Conservation (phyloP, 2,113 vertebrate species). For the Craseonycteris thonglongyai region DNA sequence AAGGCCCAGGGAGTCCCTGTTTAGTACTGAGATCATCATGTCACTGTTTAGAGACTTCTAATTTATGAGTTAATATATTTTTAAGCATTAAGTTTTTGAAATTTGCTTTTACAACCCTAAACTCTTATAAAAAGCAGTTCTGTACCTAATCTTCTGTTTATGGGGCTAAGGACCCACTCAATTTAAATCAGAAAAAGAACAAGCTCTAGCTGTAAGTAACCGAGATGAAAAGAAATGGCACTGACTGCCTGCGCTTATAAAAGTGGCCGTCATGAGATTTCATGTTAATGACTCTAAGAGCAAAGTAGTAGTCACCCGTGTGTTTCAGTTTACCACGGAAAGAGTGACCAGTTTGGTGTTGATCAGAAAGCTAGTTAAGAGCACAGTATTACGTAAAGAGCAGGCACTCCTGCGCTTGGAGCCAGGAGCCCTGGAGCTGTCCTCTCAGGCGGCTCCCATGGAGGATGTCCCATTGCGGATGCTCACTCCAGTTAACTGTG, state of each 20-base stretch:
- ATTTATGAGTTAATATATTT: background rate
- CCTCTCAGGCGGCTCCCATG: fast-evolving
- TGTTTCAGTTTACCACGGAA: background rate
- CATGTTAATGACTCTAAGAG: background rate
- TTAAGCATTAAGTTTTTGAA: background rate
- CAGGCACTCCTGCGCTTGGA: fast-evolving
- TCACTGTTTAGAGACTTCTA: background rate
- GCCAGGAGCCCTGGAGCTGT: fast-evolving
- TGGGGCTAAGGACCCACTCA: background rate
- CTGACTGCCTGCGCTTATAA: background rate
- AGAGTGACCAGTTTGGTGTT: background rate
- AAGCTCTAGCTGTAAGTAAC: background rate
- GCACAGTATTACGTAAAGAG: fast-evolving
- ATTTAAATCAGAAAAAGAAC: background rate
- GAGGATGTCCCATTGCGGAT: background rate
- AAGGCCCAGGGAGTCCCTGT: background rate
- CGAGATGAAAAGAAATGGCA: background rate
- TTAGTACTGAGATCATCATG: background rate
- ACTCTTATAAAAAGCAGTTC: background rate
- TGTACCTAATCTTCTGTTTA: background rate
- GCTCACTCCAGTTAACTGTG: background rate
- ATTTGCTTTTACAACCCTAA: background rate
- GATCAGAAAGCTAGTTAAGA: background rate
- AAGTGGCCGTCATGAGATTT: background rate
- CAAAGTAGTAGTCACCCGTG: too few relatives aligned